Base-by-base conservation (phyloP, 92 coral and sea anemone species). In the Epizoanthus illoricatus region DNA sequence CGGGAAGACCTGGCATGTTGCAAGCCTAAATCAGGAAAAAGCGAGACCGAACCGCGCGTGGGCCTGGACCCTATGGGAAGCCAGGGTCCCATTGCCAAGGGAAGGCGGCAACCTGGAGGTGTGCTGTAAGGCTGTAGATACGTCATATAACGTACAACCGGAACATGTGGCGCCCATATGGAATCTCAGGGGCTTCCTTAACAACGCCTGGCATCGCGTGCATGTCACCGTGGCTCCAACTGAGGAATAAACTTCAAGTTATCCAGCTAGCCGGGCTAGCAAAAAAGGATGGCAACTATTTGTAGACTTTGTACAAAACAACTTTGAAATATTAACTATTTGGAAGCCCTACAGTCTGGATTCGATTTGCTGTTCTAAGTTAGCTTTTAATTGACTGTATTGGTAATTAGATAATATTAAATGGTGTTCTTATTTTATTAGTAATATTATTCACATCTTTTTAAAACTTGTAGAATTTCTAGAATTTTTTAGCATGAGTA, bases 131-230 rank as follows among this genome's bases (percentile, higher is more conserved):
- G 98, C 98, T 10, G 88, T 90, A 2, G 98, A 94, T 70, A 85
- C 92, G 4, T 92, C 97, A 11, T 94, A 90, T 60, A 94, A 94
- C 73, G 84, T 84, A 3, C 98, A 92, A 61, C 97, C 98, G 0
- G 98, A 92, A 20, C 85, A 58, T 63, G 98, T 94, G 17, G 94
- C 91, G 4, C 98, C 98, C 0, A 92, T 94, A 28, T 94, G 97
- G 98, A 94, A 94, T 60, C 87, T 94, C 39, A 92, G 98, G 9
- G 98, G 98, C 0, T 94, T 94, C 0, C 81, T 94, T 52, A 90
- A 94, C n/a, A 94, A 92, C 47, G 98, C 98, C 7, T 94, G 98
- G 98, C 96, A 94, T 69, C 90, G 92, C 7, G 90, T 92, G 13
- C 88, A 83, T 33, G 90, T 94, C 57, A 83, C 79, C 45, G 90